These are phyloP conservation scores for Oophaga sylvatica DNA, from an alignment of 2,797 vertebrate species.

Conservation along the genomic window DNA sequence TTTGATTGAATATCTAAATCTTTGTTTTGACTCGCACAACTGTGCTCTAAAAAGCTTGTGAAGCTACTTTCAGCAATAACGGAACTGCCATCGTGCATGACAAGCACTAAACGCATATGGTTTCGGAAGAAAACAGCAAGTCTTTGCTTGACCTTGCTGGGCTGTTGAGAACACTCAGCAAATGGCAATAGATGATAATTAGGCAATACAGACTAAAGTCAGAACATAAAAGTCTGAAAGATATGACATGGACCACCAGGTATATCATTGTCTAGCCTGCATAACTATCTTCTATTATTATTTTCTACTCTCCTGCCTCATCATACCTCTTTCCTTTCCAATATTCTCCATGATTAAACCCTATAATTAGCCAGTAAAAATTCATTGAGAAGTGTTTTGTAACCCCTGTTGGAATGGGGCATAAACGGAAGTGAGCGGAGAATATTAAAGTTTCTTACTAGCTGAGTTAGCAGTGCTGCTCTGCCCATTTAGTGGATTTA, in stretches of 20 bases:
- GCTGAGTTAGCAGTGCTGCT: constrained; percentile 53
- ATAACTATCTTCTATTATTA: constrained; percentile 50
- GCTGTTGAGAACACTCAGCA: constrained; percentile 46
- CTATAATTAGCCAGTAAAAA: constrained; percentile 59
- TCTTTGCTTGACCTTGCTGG: constrained; percentile 57
- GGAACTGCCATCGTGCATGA: constrained; percentile 53
- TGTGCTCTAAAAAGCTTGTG: constrained; percentile 37
- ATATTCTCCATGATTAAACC: constrained; percentile 56
- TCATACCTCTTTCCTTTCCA: constrained; percentile 42
- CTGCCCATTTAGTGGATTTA: constrained; percentile 50
- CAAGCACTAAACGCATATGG: constrained; percentile 57
- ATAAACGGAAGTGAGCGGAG: constrained; percentile 35
- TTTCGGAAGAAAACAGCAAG: constrained; percentile 52
- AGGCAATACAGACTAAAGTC: constrained; percentile 57
- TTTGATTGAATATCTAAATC: constrained; percentile 46
- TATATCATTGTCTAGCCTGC: constrained; percentile 51
- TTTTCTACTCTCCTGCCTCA: constrained; percentile 32
- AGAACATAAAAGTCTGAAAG: constrained; percentile 54
- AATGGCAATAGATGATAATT: constrained; percentile 53
- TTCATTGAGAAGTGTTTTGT: constrained; percentile 54
- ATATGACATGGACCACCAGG: constrained; percentile 57
- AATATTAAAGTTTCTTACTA: constrained; percentile 53
- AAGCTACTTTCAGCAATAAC: constrained; percentile 53
- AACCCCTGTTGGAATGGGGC: constrained; percentile 53
- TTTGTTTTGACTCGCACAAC: constrained; percentile 45